Conservation (phyloP, 2,797 vertebrate genomes). For the Holocentrus rufus region DNA sequence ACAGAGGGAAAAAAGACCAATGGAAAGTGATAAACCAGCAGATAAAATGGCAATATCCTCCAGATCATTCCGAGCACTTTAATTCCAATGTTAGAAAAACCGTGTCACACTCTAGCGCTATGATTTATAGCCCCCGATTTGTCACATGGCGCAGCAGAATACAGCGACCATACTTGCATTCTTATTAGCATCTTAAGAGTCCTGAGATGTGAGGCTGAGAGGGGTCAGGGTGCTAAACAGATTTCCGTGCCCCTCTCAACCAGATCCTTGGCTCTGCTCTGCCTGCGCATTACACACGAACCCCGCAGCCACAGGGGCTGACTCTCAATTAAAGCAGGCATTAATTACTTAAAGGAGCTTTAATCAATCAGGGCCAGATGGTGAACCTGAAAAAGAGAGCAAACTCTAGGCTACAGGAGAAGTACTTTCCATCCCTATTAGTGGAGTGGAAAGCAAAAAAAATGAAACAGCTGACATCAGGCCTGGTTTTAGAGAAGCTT, state of each 20-base stretch:
- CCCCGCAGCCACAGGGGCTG: slow-evolving; percentile 68
- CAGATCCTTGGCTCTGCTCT: slow-evolving; percentile 66
- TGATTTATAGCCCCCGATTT: slow-evolving; percentile 75
- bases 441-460: slow-evolving; percentile 50
- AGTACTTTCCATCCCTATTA: slow-evolving; percentile 44
- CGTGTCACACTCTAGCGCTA: slow-evolving; percentile 54
- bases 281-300: slow-evolving; percentile 59
- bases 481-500: slow-evolving; percentile 13
- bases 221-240: slow-evolving; percentile 77
- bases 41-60: slow-evolving; percentile 56
- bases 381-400: slow-evolving; percentile 67
- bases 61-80: slow-evolving; percentile 55
- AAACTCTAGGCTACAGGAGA: slow-evolving; percentile 55
- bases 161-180: slow-evolving; percentile 65
- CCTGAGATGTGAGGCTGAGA: slow-evolving; percentile 66
- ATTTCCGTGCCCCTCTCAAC: slow-evolving; percentile 70
- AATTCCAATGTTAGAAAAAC: slow-evolving; percentile 62
- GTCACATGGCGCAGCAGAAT: slow-evolving; percentile 58
- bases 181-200: slow-evolving; percentile 76
- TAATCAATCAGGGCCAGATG: slow-evolving; percentile 84
- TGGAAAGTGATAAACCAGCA: slow-evolving; percentile 60
- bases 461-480: slow-evolving; percentile 26
- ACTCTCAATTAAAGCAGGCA: slow-evolving; percentile 80
- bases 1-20: slow-evolving; percentile 64
- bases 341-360: slow-evolving; percentile 82